Conservation (phyloP, 2,888 invertebrate species). For the Eretmocerus hayati region DNA sequence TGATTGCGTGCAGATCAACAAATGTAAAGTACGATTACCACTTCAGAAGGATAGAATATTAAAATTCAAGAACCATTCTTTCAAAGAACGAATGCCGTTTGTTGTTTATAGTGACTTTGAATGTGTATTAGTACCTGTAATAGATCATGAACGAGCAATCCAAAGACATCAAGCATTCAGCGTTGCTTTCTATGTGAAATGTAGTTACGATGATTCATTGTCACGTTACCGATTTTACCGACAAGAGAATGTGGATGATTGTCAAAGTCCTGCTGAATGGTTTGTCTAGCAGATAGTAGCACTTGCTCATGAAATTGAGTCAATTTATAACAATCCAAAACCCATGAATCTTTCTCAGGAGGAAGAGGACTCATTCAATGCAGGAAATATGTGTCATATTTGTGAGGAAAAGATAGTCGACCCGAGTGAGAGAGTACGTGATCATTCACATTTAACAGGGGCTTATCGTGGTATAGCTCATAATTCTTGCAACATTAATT, state of each 20-base stretch:
- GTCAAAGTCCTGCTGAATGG: neutral
- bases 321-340: neutral
- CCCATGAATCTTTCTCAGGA: neutral
- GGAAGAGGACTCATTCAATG: neutral
- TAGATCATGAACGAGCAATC: neutral
- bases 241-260: neutral
- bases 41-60: constrained; percentile 1
- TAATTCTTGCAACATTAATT: constrained; percentile 32
- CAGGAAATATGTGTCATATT: neutral
- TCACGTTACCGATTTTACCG: neutral
- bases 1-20: constrained; percentile 6
- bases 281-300: neutral
- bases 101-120: constrained; percentile 18
- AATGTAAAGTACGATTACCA: constrained; percentile 4
- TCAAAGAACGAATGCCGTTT: constrained; percentile 6
- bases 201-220: neutral
- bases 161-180: neutral
- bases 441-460: constrained; percentile 15
- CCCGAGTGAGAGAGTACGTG: neutral
- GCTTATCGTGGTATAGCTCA: constrained; percentile 19
- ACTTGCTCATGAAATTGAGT: neutral
- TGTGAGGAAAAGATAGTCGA: neutral
- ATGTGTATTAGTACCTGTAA: constrained; percentile 11
- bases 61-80: constrained; percentile 10
- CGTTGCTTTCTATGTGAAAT: neutral